A percentile compares a stretch with the other conserved stretches of the same genome.
These are phyloP conservation scores for Baryphthengus martii DNA, from an alignment of 2,113 vertebrate genomes.

Conservation along the genomic window DNA sequence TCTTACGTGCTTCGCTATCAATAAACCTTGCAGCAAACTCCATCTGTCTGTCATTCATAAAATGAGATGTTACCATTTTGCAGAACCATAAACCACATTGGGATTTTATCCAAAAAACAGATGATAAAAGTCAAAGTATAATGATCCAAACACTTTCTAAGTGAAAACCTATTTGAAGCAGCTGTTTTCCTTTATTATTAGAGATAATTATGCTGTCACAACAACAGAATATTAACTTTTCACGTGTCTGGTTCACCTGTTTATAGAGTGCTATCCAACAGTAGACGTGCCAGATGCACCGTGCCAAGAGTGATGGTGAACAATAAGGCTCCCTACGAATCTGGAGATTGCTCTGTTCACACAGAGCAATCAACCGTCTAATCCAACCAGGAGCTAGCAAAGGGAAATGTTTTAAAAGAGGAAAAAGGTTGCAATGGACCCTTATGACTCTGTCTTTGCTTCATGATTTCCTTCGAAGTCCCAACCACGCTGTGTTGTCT, in stretches of 20 bases:
- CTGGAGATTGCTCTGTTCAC: neutral
- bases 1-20: neutral
- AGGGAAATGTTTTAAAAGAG: neutral
- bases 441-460: neutral
- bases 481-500: rapidly evolving
- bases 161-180: constrained; percentile 29
- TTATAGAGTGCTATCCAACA: constrained; percentile 6
- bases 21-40: constrained; percentile 18
- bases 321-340: rapidly evolving
- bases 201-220: constrained; percentile 57
- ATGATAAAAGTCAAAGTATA: constrained; percentile 45
- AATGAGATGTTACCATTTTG: constrained; percentile 14
- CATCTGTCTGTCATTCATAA: constrained; percentile 51
- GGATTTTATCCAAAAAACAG: constrained; percentile 27
- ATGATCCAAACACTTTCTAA: constrained; percentile 9
- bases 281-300: neutral
- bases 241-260: constrained; percentile 29
- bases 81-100: constrained; percentile 16
- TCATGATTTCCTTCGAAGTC: neutral
- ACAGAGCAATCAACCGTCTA: neutral
- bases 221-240: constrained; percentile 44
- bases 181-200: constrained; percentile 59
- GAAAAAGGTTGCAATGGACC: neutral
- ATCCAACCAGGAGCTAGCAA: neutral
- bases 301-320: neutral